Base-by-base conservation (phyloP, 2,888 invertebrate genomes). In the Idaea straminata region DNA sequence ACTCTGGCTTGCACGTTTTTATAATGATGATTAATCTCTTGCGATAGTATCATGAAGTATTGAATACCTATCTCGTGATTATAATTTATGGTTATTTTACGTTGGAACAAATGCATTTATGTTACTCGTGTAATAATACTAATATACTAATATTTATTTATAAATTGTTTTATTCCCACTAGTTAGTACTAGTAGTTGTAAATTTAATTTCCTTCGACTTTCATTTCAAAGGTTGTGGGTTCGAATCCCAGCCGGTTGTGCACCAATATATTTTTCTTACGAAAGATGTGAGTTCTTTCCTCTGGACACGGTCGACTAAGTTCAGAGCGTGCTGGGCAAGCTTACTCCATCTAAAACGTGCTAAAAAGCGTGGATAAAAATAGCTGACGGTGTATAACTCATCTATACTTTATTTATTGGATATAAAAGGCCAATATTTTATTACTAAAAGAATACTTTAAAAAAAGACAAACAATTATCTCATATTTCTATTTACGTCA, bases 131-230 rank as follows among this genome's bases (percentile, higher is more conserved):
- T 16, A 58, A n/a, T 16, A 76, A 74, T 74, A 80, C 69, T 77
- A 83, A 81, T 78, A 75, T 74, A 77, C 76, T 73, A 61, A 63
- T 81, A 80, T 83, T 81, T 81, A 83, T 80, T 76, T 77, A 74
- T 73, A 59, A 62, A 67, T 69, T 70, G 69, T 74, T 71, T 77
- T 74, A 74, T 75, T 75, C 76, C 70, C 72, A 72, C 67, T 58
- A 59, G 64, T n/a, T n/a, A n/a, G n/a, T n/a, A n/a, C n/a, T n/a
- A n/a, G n/a, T n/a, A n/a, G n/a, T 62, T 61, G 57, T 69, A 59
- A 72, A 13, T 36, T 62, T 59, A 15, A 15, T 16, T 15, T 16
- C 5, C 5, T 15, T 59, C 5, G 15, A n/a, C 58, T 58, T 58
- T 58, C 15, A 7, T 36, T 36, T 36, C 10, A 5, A 36, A 36